Evolutionary conservation across 2,888 invertebrate genomes (phyloP).

Genomic region (Julus scanicus): DNA sequence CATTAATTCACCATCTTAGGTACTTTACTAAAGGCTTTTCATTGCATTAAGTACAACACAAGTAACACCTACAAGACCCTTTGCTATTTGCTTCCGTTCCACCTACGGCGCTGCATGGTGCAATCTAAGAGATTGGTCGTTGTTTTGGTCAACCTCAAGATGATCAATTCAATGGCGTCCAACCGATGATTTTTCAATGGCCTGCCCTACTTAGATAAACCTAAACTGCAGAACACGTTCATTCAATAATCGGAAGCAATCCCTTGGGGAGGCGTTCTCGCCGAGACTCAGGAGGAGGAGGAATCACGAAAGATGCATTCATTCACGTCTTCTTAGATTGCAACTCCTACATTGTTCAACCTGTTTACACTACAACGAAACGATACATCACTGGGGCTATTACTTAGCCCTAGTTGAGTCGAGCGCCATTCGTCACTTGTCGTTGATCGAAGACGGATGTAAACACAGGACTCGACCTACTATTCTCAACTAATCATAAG

Average conservation of each 20-base stretch:
- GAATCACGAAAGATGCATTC: conserved; percentile 10
- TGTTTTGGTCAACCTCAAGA: conserved; percentile 26
- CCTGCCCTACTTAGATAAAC: conserved; percentile 33
- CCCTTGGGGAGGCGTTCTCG: neutral
- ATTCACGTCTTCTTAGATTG: conserved; percentile 22
- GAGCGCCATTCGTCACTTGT: neutral
- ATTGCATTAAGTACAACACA: too few relatives aligned
- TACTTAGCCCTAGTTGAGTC: neutral
- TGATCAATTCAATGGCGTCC: conserved; percentile 31
- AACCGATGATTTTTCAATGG: neutral
- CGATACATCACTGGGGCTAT: neutral
- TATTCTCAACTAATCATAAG: too few relatives aligned
- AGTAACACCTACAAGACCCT: neutral
- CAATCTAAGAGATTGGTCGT: neutral
- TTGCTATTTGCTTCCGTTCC: neutral
- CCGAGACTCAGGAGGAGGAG: neutral
- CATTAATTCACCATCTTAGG: too few relatives aligned
- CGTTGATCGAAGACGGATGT: neutral
- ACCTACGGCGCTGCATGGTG: neutral
- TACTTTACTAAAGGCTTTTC: too few relatives aligned
- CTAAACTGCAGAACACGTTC: neutral
- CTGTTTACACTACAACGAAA: neutral
- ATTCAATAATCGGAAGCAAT: neutral
- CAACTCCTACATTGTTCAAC: neutral
- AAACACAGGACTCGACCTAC: neutral